These are phyloP conservation scores for Sinopyrophorus schimmeli DNA, from an alignment of 2,888 invertebrate species.

Conservation along the genomic window DNA sequence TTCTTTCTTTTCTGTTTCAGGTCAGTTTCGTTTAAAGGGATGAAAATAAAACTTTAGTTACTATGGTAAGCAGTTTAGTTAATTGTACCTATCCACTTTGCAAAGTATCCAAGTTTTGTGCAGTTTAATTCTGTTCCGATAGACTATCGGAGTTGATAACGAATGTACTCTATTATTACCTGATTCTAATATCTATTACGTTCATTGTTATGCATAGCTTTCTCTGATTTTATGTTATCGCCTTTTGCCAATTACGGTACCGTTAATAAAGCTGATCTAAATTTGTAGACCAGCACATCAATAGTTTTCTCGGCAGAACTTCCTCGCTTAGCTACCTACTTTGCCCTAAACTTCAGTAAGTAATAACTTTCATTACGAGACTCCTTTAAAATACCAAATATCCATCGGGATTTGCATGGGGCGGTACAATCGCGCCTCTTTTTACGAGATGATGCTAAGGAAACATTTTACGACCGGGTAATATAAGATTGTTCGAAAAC, in stretches of 20 bases:
- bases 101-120: too few species aligned
- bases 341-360: slow-evolving; percentile 1
- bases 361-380: slow-evolving; percentile 10
- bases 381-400: slow-evolving; percentile 6
- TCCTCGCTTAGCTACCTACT: slow-evolving; percentile 7
- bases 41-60: too few species aligned
- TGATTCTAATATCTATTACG: slow-evolving; percentile 18
- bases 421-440: slow-evolving; percentile 3
- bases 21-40: too few species aligned
- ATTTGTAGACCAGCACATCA: slow-evolving; percentile 28
- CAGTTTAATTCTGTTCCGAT: too few species aligned
- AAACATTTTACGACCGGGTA: slow-evolving; percentile 15
- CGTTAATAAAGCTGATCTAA: slow-evolving; percentile 33
- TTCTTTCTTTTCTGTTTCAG: too few species aligned
- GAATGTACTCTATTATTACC: slow-evolving; percentile 14
- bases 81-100: too few species aligned
- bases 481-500: slow-evolving; percentile 24
- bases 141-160: too few species aligned
- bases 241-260: slow-evolving; percentile 27
- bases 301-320: slow-evolving; percentile 22
- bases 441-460: slow-evolving; percentile 8
- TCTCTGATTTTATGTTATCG: slow-evolving; percentile 28
- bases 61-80: too few species aligned
- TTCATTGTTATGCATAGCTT: slow-evolving; percentile 31
- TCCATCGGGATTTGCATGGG: not conserved